Conservation (phyloP, 2,888 invertebrate genomes). For the Sturmia bella region DNA sequence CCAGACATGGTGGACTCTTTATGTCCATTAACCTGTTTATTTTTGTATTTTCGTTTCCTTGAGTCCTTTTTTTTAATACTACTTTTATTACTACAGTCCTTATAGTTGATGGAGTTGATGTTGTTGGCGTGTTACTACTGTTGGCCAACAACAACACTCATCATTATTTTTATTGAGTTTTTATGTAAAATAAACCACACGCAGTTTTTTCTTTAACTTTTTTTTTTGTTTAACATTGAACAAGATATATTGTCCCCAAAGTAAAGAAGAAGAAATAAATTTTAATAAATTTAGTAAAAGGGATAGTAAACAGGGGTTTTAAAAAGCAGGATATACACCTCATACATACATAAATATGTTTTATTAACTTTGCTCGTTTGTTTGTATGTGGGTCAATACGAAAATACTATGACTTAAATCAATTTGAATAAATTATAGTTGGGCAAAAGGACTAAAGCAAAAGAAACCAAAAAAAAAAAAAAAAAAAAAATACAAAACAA, state of each 20-base stretch:
- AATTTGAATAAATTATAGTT: slow-evolving; percentile 59
- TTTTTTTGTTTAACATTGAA: slow-evolving; percentile 23
- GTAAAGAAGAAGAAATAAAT: not conserved
- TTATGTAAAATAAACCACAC: slow-evolving; percentile 70
- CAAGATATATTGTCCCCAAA: slow-evolving; percentile 46
- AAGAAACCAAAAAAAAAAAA: not conserved
- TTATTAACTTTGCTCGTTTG: slow-evolving; percentile 34
- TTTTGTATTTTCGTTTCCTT: slow-evolving; percentile 23
- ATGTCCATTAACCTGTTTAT: slow-evolving; percentile 69
- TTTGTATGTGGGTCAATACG: slow-evolving; percentile 50
- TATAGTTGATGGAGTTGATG: too few species aligned
- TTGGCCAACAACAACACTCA: slow-evolving; percentile 50
- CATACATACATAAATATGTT: not conserved
- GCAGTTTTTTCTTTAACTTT: slow-evolving; percentile 52
- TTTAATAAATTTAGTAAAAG: not conserved
- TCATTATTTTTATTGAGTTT: slow-evolving; percentile 70
- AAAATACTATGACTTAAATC: slow-evolving; percentile 55
- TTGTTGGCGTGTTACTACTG: slow-evolving; percentile 12
- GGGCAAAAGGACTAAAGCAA: not conserved
- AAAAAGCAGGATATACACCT: slow-evolving; percentile 29
- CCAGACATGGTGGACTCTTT: slow-evolving; percentile 70
- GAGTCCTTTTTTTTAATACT: slow-evolving; percentile 44
- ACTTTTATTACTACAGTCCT: slow-evolving; percentile 20
- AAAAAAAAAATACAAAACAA: not conserved
- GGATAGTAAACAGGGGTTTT: not conserved